phyloP scores from a whole-genome alignment of 2,113 vertebrate species.

The Hirundichthys speculiger region DNA sequence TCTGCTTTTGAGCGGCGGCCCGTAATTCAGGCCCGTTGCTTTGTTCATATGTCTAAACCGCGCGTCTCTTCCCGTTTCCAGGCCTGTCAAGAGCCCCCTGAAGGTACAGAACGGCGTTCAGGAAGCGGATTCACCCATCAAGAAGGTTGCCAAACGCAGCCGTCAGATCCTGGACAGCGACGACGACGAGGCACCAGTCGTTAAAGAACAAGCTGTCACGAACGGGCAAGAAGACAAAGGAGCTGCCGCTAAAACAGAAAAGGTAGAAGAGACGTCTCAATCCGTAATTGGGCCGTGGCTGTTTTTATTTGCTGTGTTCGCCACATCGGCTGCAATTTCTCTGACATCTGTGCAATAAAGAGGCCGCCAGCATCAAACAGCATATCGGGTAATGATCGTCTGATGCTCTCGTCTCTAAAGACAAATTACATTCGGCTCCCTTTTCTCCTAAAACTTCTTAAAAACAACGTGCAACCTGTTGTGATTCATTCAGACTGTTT shows the following conservation, averaged over 20 bases:
- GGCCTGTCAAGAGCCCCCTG: conserved; percentile 76
- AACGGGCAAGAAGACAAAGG: conserved; percentile 33
- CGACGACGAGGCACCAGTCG: conserved; percentile 75
- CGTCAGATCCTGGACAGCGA: conserved; percentile 82
- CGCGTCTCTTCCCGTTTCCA: conserved; percentile 16
- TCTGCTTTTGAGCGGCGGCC: background rate
- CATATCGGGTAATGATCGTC: too few species aligned
- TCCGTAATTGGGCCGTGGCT: background rate
- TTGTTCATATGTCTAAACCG: background rate
- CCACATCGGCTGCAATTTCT: too few species aligned
- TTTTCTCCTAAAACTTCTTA: background rate
- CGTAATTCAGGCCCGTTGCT: background rate
- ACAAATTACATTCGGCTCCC: too few species aligned
- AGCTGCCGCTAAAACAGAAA: conserved; percentile 29
- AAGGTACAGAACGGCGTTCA: conserved; percentile 81
- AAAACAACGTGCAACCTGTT: too few species aligned
- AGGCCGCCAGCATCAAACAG: too few species aligned
- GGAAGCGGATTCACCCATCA: conserved; percentile 79
- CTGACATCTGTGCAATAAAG: too few species aligned
- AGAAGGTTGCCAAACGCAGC: conserved; percentile 76
- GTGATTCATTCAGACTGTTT: background rate
- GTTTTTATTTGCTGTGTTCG: background rate
- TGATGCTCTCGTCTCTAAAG: too few species aligned
- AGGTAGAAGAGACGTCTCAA: conserved; percentile 26
- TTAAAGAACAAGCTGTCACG: conserved; percentile 51